Percentiles rank a stretch among this genome's conserved stretches.
phyloP scores from a whole-genome alignment of 2,888 invertebrate genomes.

The Mythimna lalbum region DNA sequence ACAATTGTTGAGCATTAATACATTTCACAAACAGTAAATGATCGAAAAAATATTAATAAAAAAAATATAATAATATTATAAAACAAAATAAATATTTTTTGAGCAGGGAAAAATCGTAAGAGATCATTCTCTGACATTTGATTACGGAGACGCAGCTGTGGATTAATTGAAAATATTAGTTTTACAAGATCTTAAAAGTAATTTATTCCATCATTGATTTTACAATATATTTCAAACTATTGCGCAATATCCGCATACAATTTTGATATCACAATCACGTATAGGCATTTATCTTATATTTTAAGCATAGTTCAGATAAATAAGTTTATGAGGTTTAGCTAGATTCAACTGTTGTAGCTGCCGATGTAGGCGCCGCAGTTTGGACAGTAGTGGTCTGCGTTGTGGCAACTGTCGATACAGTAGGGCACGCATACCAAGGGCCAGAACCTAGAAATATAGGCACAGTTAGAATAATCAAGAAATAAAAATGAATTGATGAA shows the following conservation, averaged over 20 bases:
- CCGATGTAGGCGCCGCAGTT: conserved; percentile 89
- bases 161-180: not conserved
- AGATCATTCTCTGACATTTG: too few species aligned
- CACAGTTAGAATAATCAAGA: not conserved
- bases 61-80: too few species aligned
- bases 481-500: not conserved
- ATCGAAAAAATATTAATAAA: not conserved
- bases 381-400: conserved; percentile 56
- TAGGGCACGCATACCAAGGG: conserved; percentile 42
- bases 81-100: too few species aligned
- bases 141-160: not conserved
- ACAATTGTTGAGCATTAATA: conserved; percentile 8
- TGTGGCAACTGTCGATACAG: conserved; percentile 39
- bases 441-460: conserved; percentile 34
- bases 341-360: conserved; percentile 71
- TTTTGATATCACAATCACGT: conserved; percentile 16
- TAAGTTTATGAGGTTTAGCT: conserved; percentile 3
- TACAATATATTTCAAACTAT: conserved; percentile 6
- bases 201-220: not conserved
- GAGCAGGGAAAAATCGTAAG: not conserved
- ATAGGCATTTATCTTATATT: conserved; percentile 26
- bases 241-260: not conserved
- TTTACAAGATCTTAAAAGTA: not conserved
- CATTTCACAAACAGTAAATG: not conserved
- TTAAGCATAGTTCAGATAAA: conserved; percentile 19